Percentiles rank a stretch among this genome's conserved stretches.
phyloP scores from a whole-genome alignment of 2,113 vertebrate genomes.

The Chrysemys picta region DNA sequence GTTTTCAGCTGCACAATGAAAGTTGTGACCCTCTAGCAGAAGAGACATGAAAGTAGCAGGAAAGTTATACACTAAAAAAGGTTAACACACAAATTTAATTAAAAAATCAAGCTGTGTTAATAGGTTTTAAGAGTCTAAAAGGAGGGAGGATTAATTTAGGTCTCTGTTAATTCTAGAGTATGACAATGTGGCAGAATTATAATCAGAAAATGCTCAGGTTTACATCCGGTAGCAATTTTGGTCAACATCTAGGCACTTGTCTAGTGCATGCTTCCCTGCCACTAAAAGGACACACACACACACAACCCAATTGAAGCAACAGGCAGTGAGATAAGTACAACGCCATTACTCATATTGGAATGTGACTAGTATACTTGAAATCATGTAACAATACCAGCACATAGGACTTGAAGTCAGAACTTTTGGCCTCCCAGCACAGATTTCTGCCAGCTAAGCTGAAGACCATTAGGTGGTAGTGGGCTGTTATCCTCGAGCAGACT shows the following conservation, averaged over 20 bases:
- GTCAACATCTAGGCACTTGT: not conserved
- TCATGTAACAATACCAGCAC: not conserved
- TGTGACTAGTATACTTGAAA: not conserved
- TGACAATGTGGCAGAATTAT: not conserved
- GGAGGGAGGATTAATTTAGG: not conserved
- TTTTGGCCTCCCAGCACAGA: not conserved
- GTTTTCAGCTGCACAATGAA: not conserved
- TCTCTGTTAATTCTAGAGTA: not conserved
- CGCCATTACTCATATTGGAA: not conserved
- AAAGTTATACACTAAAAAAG: not conserved
- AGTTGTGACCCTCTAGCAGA: not conserved
- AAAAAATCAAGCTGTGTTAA: not conserved
- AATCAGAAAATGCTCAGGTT: not conserved
- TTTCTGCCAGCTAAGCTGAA: not conserved
- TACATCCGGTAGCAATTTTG: not conserved
- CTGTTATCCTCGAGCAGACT: not conserved
- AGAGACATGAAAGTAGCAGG: not conserved
- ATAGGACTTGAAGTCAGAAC: not conserved
- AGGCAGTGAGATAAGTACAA: not conserved
- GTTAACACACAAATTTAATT: accelerated
- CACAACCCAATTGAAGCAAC: not conserved
- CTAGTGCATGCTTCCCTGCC: not conserved
- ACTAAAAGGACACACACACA: not conserved
- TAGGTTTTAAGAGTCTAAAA: not conserved
- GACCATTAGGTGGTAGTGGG: accelerated